Evolutionary conservation across 1,140 invertebrate genomes (phyloP).

Genomic region (Drosophila ambigua): DNA sequence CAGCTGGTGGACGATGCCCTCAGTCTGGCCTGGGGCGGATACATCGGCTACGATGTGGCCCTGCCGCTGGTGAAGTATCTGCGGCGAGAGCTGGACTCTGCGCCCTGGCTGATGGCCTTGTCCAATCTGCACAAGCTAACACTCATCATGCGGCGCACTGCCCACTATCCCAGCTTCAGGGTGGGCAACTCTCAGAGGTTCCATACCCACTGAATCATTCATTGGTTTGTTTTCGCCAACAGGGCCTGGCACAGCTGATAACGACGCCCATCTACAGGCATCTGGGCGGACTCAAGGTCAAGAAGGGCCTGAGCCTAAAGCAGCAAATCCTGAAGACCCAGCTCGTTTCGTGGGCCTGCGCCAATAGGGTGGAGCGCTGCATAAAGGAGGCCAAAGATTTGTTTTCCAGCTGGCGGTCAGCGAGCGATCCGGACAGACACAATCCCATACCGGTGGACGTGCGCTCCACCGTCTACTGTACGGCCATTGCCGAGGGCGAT

Average conservation of each 20-base stretch:
- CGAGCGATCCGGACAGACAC: conserved; percentile 85
- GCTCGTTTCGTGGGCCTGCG: conserved; percentile 86
- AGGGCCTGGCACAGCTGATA: conserved; percentile 86
- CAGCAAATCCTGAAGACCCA: conserved; percentile 84
- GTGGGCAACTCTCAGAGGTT: conserved; percentile 84
- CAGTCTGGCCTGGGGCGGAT: conserved; percentile 88
- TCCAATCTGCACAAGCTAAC: conserved; percentile 85
- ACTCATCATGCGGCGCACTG: conserved; percentile 84
- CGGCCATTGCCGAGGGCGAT: conserved; percentile 88
- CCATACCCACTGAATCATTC: conserved; percentile 75
- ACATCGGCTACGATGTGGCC: conserved; percentile 87
- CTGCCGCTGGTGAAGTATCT: conserved; percentile 88
- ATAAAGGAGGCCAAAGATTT: conserved; percentile 85
- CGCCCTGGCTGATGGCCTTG: conserved; percentile 88
- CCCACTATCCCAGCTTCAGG: conserved; percentile 85
- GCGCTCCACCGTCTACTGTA: conserved; percentile 90
- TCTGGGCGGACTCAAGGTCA: conserved; percentile 84
- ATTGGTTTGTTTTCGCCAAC: conserved; percentile 71
- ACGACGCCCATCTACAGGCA: conserved; percentile 85
- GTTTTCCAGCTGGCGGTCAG: conserved; percentile 86
- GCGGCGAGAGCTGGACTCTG: conserved; percentile 86
- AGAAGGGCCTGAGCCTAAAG: conserved; percentile 82
- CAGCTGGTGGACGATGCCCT: conserved; percentile 92
- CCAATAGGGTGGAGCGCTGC: conserved; percentile 86
- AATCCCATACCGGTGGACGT: conserved; percentile 90